Conservation (phyloP, 2,113 vertebrate species). For the Lucifuga dentata region DNA sequence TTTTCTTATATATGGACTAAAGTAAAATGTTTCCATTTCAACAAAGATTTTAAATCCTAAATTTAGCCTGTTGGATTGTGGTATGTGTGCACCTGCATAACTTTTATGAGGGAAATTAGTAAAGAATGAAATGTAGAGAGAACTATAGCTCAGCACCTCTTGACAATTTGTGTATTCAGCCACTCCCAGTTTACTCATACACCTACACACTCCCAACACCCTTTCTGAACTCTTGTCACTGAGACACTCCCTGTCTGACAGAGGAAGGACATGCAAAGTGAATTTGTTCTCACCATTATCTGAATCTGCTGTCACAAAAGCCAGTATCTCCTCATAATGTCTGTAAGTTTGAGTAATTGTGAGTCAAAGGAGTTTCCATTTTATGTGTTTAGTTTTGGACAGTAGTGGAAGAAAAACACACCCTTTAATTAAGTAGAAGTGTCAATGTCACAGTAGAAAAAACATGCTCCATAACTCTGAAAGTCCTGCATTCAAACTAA, state of each 20-base stretch:
- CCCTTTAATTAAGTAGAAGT: no score
- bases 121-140: background rate
- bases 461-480: no score
- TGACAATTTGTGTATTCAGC: slow-evolving; percentile 52
- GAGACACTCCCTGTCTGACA: slow-evolving; percentile 66
- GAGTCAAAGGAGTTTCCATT: slow-evolving; percentile 15
- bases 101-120: slow-evolving; percentile 4
- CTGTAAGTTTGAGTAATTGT: slow-evolving; percentile 22
- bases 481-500: no score
- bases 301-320: slow-evolving; percentile 32
- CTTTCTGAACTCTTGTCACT: slow-evolving; percentile 44
- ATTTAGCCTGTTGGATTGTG: slow-evolving; percentile 34
- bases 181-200: slow-evolving; percentile 21
- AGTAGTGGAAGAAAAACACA: no score
- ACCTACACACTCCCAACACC: slow-evolving; percentile 55
- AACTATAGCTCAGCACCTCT: slow-evolving; percentile 18
- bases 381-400: background rate
- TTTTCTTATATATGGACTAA: no score
- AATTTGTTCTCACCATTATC: slow-evolving; percentile 29
- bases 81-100: slow-evolving; percentile 20
- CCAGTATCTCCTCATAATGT: background rate
- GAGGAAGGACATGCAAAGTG: background rate
- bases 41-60: no score
- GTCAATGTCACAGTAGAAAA: no score
- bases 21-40: no score